A percentile compares a stretch with the other conserved stretches of the same genome.
These are phyloP conservation scores for Dysdera silvatica DNA, from an alignment of 1,140 invertebrate genomes.

Conservation along the genomic window DNA sequence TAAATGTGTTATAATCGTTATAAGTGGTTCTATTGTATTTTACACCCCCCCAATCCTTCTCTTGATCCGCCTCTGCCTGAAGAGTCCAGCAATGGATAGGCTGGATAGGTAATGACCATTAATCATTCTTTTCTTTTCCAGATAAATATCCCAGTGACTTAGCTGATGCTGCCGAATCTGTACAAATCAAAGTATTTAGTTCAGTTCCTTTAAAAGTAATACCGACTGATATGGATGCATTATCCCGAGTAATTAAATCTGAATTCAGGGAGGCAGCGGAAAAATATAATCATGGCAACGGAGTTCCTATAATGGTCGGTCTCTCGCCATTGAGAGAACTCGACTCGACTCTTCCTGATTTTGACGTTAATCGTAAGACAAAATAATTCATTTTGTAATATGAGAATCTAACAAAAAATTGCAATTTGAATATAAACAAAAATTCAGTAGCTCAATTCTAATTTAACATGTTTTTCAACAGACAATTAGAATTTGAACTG, in stretches of 20 bases:
- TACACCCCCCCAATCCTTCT: no score
- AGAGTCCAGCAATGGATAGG: no score
- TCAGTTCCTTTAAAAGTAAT: constrained; percentile 14
- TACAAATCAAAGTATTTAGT: constrained; percentile 22
- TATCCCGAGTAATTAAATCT: neutral
- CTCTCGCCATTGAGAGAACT: constrained; percentile 8
- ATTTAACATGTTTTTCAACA: neutral
- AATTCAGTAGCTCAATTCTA: neutral
- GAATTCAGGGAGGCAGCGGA: constrained; percentile 9
- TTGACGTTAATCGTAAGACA: no score
- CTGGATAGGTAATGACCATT: no score
- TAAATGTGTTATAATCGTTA: no score
- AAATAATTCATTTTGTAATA: neutral
- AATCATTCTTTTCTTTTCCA: no score
- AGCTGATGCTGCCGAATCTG: constrained; percentile 4
- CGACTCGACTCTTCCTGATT: neutral
- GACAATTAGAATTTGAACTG: constrained; percentile 9
- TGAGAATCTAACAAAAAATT: neutral
- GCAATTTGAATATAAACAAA: neutral
- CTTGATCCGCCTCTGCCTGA: no score
- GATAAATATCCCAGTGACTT: constrained; percentile 17
- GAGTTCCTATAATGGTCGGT: constrained; percentile 20
- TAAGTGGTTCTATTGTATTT: no score
- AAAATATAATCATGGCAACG: constrained; percentile 7
- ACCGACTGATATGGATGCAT: constrained; percentile 17